Base-by-base conservation (phyloP, 1,140 invertebrate genomes). In the Magallana ariakensis region DNA sequence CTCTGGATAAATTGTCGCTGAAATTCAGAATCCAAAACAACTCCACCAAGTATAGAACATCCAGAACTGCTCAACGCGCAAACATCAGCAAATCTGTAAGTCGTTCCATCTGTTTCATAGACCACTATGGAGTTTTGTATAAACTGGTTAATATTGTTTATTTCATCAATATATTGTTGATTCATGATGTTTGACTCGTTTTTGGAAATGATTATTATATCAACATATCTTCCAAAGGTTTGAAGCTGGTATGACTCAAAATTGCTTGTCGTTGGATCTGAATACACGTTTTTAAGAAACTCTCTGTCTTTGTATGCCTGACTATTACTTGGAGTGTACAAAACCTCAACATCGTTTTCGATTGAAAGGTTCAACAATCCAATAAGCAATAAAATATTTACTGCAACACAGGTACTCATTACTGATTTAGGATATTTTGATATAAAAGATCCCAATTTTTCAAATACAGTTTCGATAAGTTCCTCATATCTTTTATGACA, bases 261-360 rank as follows among this genome's bases (percentile, higher is more conserved):
- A 22, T 84, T 84, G 11, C 26, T 16, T 7, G 75, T n/a, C 4
- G n/a, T 60, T 53, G 53, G 55, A 15, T 87, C 86, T 1, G 82
- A 83, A 54, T 57, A 84, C 33, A 84, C 26, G 1, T 46, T 15
- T 26, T 80, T 75, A 10, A 87, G 19, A 19, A 53, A 53, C 46
- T 80, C 46, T 11, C 26, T 26, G 54, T 87, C 86, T 66, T 56
- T 75, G 15, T 80, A 33, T 13, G 86, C 82, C 53, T 84, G 82
- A 33, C 82, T 87, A 11, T 84, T 87, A 3, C 19, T 83, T 19
- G 86, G 86, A 1, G 86, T 87, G 60, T 84, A 87, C 9, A 87
- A 22, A 9, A 16, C 55, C 54, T 75, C 56, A 2, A 87, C 16
- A 75, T 87, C 33, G 9, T 62, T 70, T 26, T 87, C 85, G 7